phyloP scores from a whole-genome alignment of 2,113 vertebrate genomes.

The Phodopus roborovskii region DNA sequence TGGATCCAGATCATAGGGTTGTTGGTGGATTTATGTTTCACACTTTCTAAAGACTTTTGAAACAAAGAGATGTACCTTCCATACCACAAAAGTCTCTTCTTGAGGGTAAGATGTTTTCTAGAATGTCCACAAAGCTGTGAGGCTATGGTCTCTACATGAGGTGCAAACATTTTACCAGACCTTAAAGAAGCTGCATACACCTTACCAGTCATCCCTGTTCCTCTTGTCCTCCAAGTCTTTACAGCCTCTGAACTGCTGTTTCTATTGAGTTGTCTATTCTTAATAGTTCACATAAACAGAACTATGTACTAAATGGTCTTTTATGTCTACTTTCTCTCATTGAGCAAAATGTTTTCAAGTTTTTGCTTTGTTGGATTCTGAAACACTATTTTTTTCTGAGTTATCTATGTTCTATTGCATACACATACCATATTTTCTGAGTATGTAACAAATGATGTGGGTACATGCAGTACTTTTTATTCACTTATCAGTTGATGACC shows the following conservation, averaged over 20 bases:
- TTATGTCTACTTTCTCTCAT: not conserved
- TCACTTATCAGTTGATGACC: not conserved
- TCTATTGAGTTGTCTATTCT: not conserved
- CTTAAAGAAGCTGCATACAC: not conserved
- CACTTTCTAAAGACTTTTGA: not conserved
- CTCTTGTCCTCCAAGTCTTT: not conserved
- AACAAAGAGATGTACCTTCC: not conserved
- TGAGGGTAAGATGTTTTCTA: not conserved
- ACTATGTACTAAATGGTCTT: not conserved
- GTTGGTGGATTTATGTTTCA: not conserved
- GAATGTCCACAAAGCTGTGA: not conserved
- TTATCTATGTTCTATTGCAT: not conserved
- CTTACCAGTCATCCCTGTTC: not conserved
- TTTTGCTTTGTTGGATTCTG: not conserved
- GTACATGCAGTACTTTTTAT: not conserved
- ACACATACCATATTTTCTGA: not conserved
- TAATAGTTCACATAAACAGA: not conserved
- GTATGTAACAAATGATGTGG: not conserved
- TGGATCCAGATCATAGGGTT: not conserved
- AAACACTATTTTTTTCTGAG: not conserved
- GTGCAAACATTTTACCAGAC: not conserved
- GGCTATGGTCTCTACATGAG: not conserved
- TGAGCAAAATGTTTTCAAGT: slow-evolving; percentile 20
- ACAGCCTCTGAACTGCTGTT: not conserved
- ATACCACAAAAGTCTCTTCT: not conserved